Evolutionary conservation across 2,888 invertebrate genomes (phyloP), one percentile per base, ranked within the genome.

Genomic region (Parnassius mnemosyne): DNA sequence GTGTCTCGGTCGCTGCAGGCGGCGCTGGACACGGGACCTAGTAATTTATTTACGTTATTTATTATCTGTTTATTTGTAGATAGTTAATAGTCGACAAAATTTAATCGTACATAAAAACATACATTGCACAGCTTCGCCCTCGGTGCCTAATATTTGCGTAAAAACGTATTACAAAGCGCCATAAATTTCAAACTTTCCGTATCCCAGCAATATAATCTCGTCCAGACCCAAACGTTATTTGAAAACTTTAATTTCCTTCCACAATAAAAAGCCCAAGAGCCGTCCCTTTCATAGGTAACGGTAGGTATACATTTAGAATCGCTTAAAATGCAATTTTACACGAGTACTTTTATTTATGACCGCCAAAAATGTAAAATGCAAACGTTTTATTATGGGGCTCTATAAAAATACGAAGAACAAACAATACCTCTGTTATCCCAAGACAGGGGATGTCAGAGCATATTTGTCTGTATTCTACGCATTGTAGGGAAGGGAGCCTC

Each of bases 311-410:
- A 79, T 85, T 87, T 78, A 83, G 81, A 88, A 85, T 87, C 87
- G 87, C 89, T 90, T 89, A 87, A 87, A 89, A 88, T 89, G 89
- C 89, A 89, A 91, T 91, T 89, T 89, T 86, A 87, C 83, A 79
- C 79, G 81, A 81, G 81, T 73, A 80, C 79, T 83, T 84, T 85
- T 89, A 89, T 89, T 89, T 89, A 89, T 89, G 86, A 79, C 79
- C 85, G 84, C 84, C 84, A 84, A 85, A 88, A 89, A 89, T 89
- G 87, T 87, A 86, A 89, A 89, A 89, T 87, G 84, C 85, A 86
- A 89, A 89, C 86, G 83, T 90, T 91, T 89, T 90, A 91, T 89
- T 89, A 87, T 85, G 73, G 63, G 81, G 85, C 84, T 85, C 84
- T 87, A 81, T 83, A 87, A 87, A 87, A 89, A 88, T 88, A 83